Evolutionary conservation across 2,888 invertebrate species (phyloP).

Genomic region (Pachymerium ferrugineum): DNA sequence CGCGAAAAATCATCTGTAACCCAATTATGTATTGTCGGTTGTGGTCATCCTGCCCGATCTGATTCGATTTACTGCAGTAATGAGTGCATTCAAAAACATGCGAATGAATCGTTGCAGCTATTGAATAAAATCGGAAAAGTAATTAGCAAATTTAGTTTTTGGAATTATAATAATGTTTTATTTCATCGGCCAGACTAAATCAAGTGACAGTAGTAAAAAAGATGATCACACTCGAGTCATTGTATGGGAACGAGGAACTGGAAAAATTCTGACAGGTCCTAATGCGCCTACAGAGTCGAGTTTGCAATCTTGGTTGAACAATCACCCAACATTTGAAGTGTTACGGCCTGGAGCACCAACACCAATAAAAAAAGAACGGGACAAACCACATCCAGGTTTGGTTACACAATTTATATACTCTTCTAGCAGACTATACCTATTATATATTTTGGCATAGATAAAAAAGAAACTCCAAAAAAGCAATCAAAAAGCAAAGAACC

Average conservation of each 20-base stretch:
- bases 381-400: not conserved
- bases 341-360: conserved; percentile 49
- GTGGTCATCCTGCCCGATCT: conserved; percentile 40
- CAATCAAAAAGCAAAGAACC: conserved; percentile 25
- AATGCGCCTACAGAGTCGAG: conserved; percentile 75
- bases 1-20: not conserved
- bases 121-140: conserved; percentile 38
- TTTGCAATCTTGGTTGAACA: conserved; percentile 74
- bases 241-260: conserved; percentile 76
- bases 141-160: not conserved
- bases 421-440: not conserved
- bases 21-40: conserved; percentile 37
- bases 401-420: not conserved
- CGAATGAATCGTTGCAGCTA: conserved; percentile 56
- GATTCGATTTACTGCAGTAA: conserved; percentile 76
- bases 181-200: not conserved
- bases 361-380: not conserved
- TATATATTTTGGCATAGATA: not conserved
- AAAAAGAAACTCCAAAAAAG: conserved; percentile 36
- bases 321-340: conserved; percentile 82
- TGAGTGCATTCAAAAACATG: conserved; percentile 76
- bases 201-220: conserved; percentile 24
- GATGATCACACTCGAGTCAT: conserved; percentile 53
- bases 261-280: conserved; percentile 66
- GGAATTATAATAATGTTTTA: not conserved